Conservation (phyloP, 2,888 invertebrate species). For the Standfussiana lucernea region DNA sequence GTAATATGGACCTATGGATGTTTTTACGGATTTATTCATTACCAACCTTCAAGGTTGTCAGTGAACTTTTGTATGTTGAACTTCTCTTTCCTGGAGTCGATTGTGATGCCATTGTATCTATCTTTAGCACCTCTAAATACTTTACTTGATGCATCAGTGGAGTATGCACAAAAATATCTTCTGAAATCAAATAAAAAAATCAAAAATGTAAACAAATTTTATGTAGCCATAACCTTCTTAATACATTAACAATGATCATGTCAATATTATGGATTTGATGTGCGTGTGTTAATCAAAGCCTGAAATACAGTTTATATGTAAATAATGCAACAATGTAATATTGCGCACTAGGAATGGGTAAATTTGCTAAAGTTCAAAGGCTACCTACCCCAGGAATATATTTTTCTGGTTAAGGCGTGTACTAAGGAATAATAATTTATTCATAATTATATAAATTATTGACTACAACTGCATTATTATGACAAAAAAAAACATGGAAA, state of each 20-base stretch:
- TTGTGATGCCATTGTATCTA: slow-evolving; percentile 82
- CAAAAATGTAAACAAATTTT: neutral
- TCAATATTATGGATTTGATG: neutral
- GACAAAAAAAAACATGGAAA: neutral
- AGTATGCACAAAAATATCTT: slow-evolving; percentile 61
- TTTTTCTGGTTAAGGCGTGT: slow-evolving; percentile 31
- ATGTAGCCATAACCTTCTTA: neutral
- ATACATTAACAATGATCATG: neutral
- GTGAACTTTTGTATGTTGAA: slow-evolving; percentile 71
- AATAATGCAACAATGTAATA: slow-evolving; percentile 2
- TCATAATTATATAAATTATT: slow-evolving; percentile 42
- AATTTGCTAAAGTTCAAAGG: neutral
- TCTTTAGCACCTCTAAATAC: slow-evolving; percentile 78
- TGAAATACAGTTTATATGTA: neutral
- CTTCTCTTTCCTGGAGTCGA: slow-evolving; percentile 76
- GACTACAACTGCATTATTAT: slow-evolving; percentile 14
- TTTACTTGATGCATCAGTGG: slow-evolving; percentile 54
- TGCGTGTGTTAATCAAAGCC: neutral
- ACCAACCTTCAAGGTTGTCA: slow-evolving; percentile 80
- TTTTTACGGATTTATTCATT: neutral
- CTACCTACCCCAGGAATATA: slow-evolving; percentile 47
- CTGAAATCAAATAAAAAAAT: slow-evolving; percentile 73
- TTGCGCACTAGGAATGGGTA: neutral
- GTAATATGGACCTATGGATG: too few species aligned
- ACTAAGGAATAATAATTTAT: slow-evolving; percentile 54